Evolutionary conservation across 2,113 vertebrate genomes (phyloP).

Genomic region (Syngnathus typhle): DNA sequence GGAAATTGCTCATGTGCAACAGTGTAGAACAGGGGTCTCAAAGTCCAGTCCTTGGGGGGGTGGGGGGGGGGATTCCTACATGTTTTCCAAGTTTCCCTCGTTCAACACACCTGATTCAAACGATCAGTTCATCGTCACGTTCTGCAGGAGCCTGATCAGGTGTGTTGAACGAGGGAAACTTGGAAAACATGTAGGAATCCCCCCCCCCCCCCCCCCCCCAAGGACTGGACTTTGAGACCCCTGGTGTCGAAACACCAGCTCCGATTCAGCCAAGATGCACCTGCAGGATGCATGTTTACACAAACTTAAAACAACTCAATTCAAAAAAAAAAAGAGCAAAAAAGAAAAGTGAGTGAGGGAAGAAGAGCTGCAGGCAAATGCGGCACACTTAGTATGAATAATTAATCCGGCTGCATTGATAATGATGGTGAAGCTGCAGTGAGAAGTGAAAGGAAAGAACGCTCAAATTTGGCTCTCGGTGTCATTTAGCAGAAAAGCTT

Average conservation of each 20-base stretch:
- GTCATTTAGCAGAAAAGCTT: constrained; percentile 12
- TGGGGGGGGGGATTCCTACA: no score
- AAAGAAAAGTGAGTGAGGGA: background rate
- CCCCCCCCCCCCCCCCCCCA: no score
- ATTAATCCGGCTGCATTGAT: constrained; percentile 49
- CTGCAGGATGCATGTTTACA: constrained; percentile 31
- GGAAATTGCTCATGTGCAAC: constrained; percentile 9
- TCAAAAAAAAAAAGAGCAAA: background rate
- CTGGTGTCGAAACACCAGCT: background rate
- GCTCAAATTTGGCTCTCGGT: constrained; percentile 16
- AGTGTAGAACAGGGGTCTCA: no score
- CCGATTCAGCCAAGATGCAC: background rate
- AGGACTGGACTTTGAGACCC: no score
- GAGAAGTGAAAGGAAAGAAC: constrained; percentile 38
- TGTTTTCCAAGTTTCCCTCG: no score
- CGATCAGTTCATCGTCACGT: no score
- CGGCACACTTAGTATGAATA: constrained; percentile 45
- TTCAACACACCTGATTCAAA: no score
- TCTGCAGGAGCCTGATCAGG: no score
- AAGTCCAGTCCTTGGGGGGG: no score
- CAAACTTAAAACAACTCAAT: background rate
- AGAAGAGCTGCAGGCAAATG: constrained; percentile 30
- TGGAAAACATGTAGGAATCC: no score
- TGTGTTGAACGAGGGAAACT: no score
- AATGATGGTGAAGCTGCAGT: constrained; percentile 35